Conservation (phyloP, 1,140 invertebrate species). For the Drosophila sucinea region DNA sequence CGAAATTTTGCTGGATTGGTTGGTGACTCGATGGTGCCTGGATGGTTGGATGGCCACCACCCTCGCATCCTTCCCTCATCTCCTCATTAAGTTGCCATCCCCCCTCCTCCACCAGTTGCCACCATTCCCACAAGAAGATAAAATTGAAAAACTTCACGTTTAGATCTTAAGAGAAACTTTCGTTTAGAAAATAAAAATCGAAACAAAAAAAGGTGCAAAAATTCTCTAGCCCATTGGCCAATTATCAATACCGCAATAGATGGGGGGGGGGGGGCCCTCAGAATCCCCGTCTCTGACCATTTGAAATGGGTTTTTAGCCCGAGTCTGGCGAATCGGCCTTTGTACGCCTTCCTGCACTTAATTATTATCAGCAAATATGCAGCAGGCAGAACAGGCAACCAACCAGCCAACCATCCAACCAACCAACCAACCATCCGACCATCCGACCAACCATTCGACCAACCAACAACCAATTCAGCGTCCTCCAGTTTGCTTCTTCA, state of each 20-base stretch:
- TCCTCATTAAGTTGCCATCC: no score
- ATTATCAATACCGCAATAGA: constrained; percentile 69
- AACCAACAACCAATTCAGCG: not conserved
- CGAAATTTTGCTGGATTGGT: constrained; percentile 54
- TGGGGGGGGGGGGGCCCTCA: not conserved
- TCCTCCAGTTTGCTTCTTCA: constrained; percentile 16
- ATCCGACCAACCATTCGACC: not conserved
- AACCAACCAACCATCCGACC: not conserved
- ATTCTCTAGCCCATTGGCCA: constrained; percentile 56
- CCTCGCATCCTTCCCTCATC: no score
- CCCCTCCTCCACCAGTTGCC: no score
- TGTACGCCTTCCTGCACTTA: constrained; percentile 78
- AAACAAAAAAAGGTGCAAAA: constrained; percentile 22
- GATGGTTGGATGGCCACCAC: no score
- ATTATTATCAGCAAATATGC: constrained; percentile 82
- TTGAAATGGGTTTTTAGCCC: not conserved
- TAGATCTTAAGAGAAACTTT: no score
- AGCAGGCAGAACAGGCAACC: constrained; percentile 49
- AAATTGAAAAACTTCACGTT: no score
- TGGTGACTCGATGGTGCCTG: no score
- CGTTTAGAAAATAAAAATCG: no score
- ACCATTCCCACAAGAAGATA: no score
- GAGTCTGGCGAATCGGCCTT: constrained; percentile 47
- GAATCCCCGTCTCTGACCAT: not conserved
- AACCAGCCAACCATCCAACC: constrained; percentile 12